phyloP scores from a whole-genome alignment of 2,888 invertebrate genomes.

The Gymnoscelis rufifasciata region DNA sequence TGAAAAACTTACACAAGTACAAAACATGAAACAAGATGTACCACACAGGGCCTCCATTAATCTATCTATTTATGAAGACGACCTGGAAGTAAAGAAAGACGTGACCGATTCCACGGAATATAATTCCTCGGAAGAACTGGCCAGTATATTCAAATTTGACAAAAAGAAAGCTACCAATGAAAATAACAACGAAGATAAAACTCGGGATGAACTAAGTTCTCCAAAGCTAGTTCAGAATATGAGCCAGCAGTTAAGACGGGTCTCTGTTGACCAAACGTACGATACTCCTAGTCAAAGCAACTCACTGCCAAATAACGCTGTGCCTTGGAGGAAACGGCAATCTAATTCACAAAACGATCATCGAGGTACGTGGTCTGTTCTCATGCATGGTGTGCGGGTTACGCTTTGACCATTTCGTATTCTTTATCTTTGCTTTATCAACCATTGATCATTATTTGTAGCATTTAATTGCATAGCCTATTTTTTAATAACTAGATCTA shows the following conservation, averaged over 20 bases:
- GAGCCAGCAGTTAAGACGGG: constrained; percentile 68
- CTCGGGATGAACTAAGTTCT: constrained; percentile 64
- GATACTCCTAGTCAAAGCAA: constrained; percentile 70
- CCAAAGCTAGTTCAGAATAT: constrained; percentile 69
- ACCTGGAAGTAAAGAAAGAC: constrained; percentile 62
- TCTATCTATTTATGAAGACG: constrained; percentile 69
- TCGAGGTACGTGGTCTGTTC: constrained; percentile 70
- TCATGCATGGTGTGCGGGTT: constrained; percentile 72
- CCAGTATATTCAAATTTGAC: constrained; percentile 79
- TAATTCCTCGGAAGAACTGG: constrained; percentile 82
- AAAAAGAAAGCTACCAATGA: constrained; percentile 41
- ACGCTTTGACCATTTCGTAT: constrained; percentile 70
- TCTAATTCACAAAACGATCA: constrained; percentile 69
- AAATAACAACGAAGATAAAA: constrained; percentile 40
- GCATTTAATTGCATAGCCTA: no score
- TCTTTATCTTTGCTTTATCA: constrained; percentile 30
- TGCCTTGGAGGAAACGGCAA: constrained; percentile 75
- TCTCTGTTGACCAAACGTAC: constrained; percentile 61
- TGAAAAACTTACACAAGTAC: constrained; percentile 54
- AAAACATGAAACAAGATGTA: constrained; percentile 43
- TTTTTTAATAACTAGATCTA: no score
- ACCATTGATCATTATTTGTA: no score
- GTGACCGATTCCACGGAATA: constrained; percentile 77
- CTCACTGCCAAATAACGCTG: constrained; percentile 66
- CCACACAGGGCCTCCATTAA: constrained; percentile 59